Conservation (phyloP, 2,113 vertebrate genomes). For the Nycticorax nycticorax region DNA sequence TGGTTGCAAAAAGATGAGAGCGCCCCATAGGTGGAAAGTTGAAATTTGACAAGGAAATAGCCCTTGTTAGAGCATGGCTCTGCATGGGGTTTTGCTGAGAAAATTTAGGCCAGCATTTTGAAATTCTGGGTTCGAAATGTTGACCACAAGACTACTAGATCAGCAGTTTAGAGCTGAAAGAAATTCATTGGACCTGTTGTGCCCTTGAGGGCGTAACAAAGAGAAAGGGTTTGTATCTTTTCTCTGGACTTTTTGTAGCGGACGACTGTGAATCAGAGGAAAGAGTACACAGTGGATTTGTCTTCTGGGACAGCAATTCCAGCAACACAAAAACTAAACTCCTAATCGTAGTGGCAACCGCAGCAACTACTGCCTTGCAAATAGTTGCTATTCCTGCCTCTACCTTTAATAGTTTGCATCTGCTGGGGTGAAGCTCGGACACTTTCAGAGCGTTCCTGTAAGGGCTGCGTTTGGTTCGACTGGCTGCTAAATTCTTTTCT, state of each 20-base stretch:
- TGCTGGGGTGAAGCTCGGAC: neutral
- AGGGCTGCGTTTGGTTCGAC: neutral
- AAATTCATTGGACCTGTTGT: accelerated
- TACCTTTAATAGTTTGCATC: neutral
- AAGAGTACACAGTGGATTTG: neutral
- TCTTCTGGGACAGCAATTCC: neutral
- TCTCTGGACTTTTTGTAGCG: neutral
- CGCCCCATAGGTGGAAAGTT: neutral
- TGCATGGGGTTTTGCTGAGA: neutral
- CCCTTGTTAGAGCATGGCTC: neutral
- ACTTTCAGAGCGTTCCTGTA: neutral
- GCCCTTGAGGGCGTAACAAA: neutral
- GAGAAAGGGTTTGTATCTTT: neutral
- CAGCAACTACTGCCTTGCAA: neutral
- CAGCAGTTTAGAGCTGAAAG: neutral
- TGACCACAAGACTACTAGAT: neutral
- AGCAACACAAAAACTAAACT: neutral
- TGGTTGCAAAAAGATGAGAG: neutral
- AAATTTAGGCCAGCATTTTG: neutral
- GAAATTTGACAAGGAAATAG: neutral
- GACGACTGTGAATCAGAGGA: neutral
- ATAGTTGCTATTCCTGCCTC: neutral
- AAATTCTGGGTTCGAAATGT: neutral
- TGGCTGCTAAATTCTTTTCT: neutral
- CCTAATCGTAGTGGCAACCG: neutral